These are phyloP conservation scores for Malacosoma neustria DNA, from an alignment of 2,888 invertebrate genomes.

Conservation along the genomic window DNA sequence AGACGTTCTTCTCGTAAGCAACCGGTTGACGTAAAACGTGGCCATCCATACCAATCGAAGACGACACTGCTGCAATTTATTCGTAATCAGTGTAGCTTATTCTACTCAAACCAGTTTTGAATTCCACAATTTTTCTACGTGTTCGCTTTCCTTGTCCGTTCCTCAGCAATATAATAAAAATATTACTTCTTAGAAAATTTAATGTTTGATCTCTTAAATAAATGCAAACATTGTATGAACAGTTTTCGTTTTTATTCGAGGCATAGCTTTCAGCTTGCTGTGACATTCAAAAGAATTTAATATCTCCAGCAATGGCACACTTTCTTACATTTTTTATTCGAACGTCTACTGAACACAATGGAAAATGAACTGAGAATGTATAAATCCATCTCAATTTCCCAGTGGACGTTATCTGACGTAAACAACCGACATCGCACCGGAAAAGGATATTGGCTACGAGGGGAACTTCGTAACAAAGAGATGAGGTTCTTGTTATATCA, in stretches of 20 bases:
- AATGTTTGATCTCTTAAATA: no score
- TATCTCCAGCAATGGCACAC: neutral
- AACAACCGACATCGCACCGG: slow-evolving; percentile 15
- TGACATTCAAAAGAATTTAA: neutral
- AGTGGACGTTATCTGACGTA: slow-evolving; percentile 14
- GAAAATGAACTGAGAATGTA: slow-evolving; percentile 4
- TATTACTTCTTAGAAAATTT: no score
- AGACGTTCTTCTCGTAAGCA: no score
- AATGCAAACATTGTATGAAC: no score
- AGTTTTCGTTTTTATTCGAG: neutral
- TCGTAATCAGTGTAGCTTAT: no score
- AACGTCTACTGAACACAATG: neutral
- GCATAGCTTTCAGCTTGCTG: neutral
- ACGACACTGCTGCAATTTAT: no score
- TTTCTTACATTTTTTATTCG: neutral
- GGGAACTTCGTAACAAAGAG: neutral
- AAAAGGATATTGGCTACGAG: slow-evolving; percentile 28
- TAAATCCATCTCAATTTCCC: slow-evolving; percentile 20
- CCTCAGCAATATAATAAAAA: no score
- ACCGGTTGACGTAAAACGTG: no score
- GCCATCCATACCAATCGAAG: no score
- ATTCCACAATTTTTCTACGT: no score
- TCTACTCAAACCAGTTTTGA: no score
- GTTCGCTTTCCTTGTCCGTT: no score
- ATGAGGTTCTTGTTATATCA: neutral